Base-by-base conservation (phyloP, 1,140 invertebrate genomes). In the Sycophila sp. region DNA sequence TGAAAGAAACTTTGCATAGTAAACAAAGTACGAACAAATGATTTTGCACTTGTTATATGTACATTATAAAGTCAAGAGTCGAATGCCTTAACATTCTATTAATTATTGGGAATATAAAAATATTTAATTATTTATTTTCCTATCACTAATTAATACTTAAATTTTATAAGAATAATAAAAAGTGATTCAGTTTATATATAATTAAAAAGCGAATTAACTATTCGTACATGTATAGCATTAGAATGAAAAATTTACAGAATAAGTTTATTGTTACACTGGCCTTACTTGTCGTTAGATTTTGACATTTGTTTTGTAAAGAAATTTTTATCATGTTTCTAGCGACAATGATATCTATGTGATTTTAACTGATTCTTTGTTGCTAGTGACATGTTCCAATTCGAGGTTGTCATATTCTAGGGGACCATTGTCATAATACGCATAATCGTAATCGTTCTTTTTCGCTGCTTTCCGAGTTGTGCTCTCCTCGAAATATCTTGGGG, bases 391-490 rank as follows among this genome's bases (percentile, higher is more conserved):
- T 58, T 85, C 84, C 47, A 85, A 64, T 28, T 85, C 85, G 26
- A 86, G 75, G 17, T 77, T 81, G 22, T 87, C 85, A 66, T 87
- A 86, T 56, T 86, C 85, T 0, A 85, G 59, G 8, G 78, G 78
- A 32, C 82, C 83, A 47, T 85, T 85, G 34, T 86, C 84, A 64
- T 86, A 87, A 30, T 86, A 86, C 1, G 85, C 85, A 26, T 87
- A 87, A 73, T 87, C 85, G 42, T 87, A 87, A 66, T 86, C 85
- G 70, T 81, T 81, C 64, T 86, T 86, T 0, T 81, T 77, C 55
- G 83, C 84, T 32, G 76, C 26, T 13, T 77, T 69, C 7, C 78
- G 69, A 32, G 79, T 83, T 32, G 79, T 81, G 17, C 74, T 73
- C 42, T 79, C 77, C 11, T 75, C 73, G 10, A 75, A 69, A 17